These are phyloP conservation scores for Aphelenchoides besseyi DNA, from an alignment of 1,140 invertebrate genomes.

Conservation along the genomic window DNA sequence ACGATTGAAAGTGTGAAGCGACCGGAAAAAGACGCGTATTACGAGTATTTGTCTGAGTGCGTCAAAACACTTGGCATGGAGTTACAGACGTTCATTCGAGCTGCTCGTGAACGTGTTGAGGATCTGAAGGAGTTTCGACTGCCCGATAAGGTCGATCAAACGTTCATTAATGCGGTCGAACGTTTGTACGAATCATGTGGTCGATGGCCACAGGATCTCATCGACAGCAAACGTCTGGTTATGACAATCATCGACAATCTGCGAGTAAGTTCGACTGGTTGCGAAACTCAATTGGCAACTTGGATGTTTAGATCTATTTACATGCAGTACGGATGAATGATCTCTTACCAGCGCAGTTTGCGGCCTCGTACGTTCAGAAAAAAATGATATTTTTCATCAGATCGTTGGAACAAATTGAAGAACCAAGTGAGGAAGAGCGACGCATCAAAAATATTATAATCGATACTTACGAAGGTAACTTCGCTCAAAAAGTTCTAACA, in stretches of 20 bases:
- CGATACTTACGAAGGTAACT: background rate
- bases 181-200: background rate
- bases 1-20: background rate
- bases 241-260: background rate
- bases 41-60: background rate
- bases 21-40: background rate
- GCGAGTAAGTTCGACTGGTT: background rate
- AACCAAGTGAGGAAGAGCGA: background rate
- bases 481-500: background rate
- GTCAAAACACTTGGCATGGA: background rate
- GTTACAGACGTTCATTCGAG: background rate
- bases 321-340: slow-evolving; percentile 38
- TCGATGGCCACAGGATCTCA: background rate
- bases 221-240: background rate
- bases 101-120: background rate
- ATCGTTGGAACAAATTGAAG: background rate
- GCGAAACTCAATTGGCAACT: background rate
- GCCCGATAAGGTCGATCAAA: background rate
- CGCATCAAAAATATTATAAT: background rate
- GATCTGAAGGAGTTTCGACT: background rate
- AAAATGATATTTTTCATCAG: slow-evolving; percentile 35
- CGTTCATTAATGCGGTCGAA: background rate
- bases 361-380: slow-evolving; percentile 28
- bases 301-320: slow-evolving; percentile 34
- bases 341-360: slow-evolving; percentile 36